These are phyloP conservation scores for Pseudomyrmex gracilis DNA, from an alignment of 1,140 invertebrate genomes.

Conservation along the genomic window DNA sequence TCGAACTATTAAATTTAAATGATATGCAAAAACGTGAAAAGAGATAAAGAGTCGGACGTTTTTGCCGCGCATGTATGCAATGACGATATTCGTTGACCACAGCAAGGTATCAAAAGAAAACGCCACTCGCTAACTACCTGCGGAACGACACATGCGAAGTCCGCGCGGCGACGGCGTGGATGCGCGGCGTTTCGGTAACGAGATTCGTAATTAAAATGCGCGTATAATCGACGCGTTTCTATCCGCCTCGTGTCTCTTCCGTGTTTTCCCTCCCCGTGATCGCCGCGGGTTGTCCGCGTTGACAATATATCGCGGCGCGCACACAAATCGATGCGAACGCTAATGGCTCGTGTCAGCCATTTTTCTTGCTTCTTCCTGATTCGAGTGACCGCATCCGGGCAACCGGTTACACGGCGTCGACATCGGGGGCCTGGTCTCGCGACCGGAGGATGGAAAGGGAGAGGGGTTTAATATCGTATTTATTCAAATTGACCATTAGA, in stretches of 20 bases:
- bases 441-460: not conserved
- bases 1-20: not conserved
- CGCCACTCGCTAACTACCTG: not conserved
- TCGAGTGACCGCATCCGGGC: slow-evolving; percentile 51
- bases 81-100: not conserved
- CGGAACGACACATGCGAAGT: slow-evolving; percentile 18
- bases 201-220: slow-evolving; percentile 44
- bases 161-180: not conserved
- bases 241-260: no score
- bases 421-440: slow-evolving; percentile 26
- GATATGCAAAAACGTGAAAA: not conserved
- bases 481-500: slow-evolving; percentile 72
- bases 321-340: slow-evolving; percentile 64
- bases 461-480: slow-evolving; percentile 71
- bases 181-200: slow-evolving; percentile 22
- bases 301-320: slow-evolving; percentile 61
- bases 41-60: not conserved
- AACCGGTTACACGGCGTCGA: slow-evolving; percentile 66
- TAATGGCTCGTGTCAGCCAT: slow-evolving; percentile 65
- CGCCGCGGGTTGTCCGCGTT: slow-evolving; percentile 14
- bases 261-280: not conserved
- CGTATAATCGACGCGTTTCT: slow-evolving; percentile 19
- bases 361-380: slow-evolving; percentile 70
- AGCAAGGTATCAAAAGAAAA: slow-evolving; percentile 14
- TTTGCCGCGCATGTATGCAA: not conserved